Base-by-base conservation (phyloP, 2,888 invertebrate species). In the Hyposoter dolosus region DNA sequence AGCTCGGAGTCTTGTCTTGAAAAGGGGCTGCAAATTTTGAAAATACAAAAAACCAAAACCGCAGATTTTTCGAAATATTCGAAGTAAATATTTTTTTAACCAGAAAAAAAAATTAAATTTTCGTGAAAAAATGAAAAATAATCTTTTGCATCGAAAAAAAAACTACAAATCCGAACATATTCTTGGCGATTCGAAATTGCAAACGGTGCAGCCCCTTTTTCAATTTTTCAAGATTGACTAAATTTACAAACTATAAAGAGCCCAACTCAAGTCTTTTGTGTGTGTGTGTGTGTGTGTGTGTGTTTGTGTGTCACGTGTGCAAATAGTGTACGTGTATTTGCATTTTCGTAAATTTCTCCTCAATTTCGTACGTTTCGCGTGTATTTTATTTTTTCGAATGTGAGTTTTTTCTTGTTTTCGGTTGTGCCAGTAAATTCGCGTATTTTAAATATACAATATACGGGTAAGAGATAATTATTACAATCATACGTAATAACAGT, bases 401-500 rank as follows among this genome's bases (percentile, higher is more conserved):
- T 40, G 40, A 35, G 6, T 12, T 80, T 81, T 86, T 86, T 84
- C 77, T 74, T 74, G 82, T 84, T 83, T 53, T 72, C 56, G 72
- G 65, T 71, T 82, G 76, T 82, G 77, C 83, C 77, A 69, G 81
- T 75, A 69, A 83, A 81, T 86, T 77, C 63, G 84, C 77, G 68
- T 86, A 88, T 87, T 85, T 85, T 85, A 83, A 84, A 88, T 86
- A 82, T 88, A 88, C 85, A 88, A 69, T 87, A 85, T 90, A 88
- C 89, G 89, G 89, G 84, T 90, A 90, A 90, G 91, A 90, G 88
- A 90, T 91, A 91, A 90, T 90, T 91, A 90, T 89, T 88, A 91
- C 90, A 91, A 90, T 90, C 89, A 91, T 91, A 91, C 88, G 89
- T 90, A 92, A 92, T 91, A 89, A 92, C 90, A 91, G 88, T 92